These are phyloP conservation scores for Odontocolon sp. DNA, from an alignment of 2,888 invertebrate genomes.

Conservation along the genomic window DNA sequence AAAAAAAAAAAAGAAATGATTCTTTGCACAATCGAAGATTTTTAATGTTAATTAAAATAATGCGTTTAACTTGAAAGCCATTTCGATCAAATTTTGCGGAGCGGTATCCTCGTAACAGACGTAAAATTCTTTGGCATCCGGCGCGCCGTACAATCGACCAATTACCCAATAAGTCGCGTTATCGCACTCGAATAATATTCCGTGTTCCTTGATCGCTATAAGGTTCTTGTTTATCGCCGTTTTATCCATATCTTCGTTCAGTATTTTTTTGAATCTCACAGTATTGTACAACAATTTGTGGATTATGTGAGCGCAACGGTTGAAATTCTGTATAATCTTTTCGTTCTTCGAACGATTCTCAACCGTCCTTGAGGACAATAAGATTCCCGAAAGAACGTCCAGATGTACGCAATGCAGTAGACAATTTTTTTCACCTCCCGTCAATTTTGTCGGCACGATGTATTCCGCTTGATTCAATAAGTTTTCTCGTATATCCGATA, in stretches of 20 bases:
- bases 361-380: constrained; percentile 83
- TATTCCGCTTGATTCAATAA: constrained; percentile 87
- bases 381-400: constrained; percentile 87
- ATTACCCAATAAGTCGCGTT: constrained; percentile 89
- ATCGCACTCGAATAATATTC: constrained; percentile 88
- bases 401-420: constrained; percentile 89
- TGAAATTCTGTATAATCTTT: constrained; percentile 87
- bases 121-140: constrained; percentile 90
- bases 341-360: constrained; percentile 81
- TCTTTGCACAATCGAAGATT: neutral
- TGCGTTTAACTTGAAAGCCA: constrained; percentile 90
- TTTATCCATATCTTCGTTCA: constrained; percentile 81
- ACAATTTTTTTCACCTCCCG: constrained; percentile 87
- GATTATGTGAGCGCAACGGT: constrained; percentile 87
- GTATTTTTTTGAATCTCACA: constrained; percentile 84
- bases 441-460: constrained; percentile 84
- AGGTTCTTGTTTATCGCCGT: constrained; percentile 87
- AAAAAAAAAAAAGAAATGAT: too few relatives aligned
- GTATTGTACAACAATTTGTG: constrained; percentile 88
- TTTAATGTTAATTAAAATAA: constrained; percentile 65
- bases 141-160: constrained; percentile 89
- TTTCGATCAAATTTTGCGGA: constrained; percentile 94
- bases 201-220: constrained; percentile 92
- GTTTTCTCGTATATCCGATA: constrained; percentile 88
- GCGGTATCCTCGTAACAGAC: constrained; percentile 93